These are phyloP conservation scores for Scaeva pyrastri DNA, from an alignment of 2,888 invertebrate species.

Conservation along the genomic window DNA sequence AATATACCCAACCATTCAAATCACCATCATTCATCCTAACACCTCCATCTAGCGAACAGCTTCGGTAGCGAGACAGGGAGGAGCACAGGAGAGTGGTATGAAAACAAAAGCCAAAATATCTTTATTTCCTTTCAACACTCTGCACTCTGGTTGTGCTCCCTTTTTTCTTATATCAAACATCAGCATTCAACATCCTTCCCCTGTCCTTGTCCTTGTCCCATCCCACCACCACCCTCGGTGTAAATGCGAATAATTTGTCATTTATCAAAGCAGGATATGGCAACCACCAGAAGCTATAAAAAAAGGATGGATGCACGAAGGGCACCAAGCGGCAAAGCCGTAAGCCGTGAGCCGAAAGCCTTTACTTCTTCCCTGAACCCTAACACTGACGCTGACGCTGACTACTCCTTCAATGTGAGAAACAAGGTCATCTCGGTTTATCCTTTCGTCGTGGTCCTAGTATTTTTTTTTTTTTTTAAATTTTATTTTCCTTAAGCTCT, in stretches of 20 bases:
- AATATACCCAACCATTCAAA: slow-evolving; percentile 47
- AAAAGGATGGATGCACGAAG: slow-evolving; percentile 46
- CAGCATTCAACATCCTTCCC: slow-evolving; percentile 1
- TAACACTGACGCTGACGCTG: neutral
- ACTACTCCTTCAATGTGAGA: slow-evolving; percentile 43
- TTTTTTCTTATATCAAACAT: slow-evolving; percentile 35
- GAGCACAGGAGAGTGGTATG: neutral
- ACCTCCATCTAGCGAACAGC: slow-evolving; percentile 36
- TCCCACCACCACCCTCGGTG: slow-evolving; percentile 23
- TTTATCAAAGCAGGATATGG: slow-evolving; percentile 70
- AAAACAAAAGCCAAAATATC: slow-evolving; percentile 65
- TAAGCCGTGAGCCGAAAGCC: slow-evolving; percentile 57
- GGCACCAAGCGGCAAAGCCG: slow-evolving; percentile 42
- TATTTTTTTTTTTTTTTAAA: too few relatives aligned
- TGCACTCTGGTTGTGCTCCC: slow-evolving; percentile 15
- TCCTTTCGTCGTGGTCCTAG: slow-evolving; percentile 35
- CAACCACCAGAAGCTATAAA: slow-evolving; percentile 45
- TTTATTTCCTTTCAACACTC: slow-evolving; percentile 67
- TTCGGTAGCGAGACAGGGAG: neutral
- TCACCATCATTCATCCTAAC: slow-evolving; percentile 66
- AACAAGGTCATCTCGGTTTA: slow-evolving; percentile 68
- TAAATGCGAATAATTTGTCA: slow-evolving; percentile 72
- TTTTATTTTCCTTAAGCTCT: slow-evolving; percentile 5
- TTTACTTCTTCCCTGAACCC: slow-evolving; percentile 17
- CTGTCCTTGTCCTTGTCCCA: neutral